Evolutionary conservation across 1,140 invertebrate genomes (phyloP), one percentile per base, ranked within the genome.

Genomic region (Rhopalosiphum maidis): DNA sequence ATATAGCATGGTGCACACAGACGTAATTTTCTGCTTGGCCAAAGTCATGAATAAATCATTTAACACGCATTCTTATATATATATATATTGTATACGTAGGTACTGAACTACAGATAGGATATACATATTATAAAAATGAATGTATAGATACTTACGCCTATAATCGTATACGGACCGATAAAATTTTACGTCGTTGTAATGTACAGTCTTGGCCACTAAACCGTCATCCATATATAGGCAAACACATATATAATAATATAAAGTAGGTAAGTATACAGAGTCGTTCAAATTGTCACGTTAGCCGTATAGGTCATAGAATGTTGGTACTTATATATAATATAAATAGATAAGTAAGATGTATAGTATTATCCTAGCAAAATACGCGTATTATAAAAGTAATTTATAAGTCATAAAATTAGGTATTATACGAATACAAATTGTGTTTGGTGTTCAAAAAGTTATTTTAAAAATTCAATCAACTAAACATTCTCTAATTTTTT

Each of bases 1-100:
- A 18, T 77, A n/a, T 77, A 77, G 37, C 6, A 6, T 83, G 9
- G 37, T 23, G 82, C 37, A 23, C 35, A 83, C 37, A 83, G n/a
- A 87, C 85, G 18, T 87, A 46, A 87, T 88, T 60, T 90, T 90
- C 30, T 43, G 55, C 35, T 46, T 7, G 11, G 43, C 30, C 54
- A 46, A 55, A 55, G 11, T 90, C 54, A 90, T 90, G 55, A 90
- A 90, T 90, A 90, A 90, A 90, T 54, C 88, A 90, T 90, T 60
- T 90, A 37, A 60, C 23, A 43, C 30, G 22, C n/a, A 41, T 41
- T 22, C 46, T 37, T 23, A 85, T 30, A 46, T 4, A 48, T 46
- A 51, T 9, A 35, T 37, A 83, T 25, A 60, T 37, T 37, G 37
- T 37, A 23, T 37, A 82, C 35, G 23, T 22, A 82, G 18, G 7